Base-by-base conservation (phyloP, 1,140 invertebrate species). In the Leucophenga varia region DNA sequence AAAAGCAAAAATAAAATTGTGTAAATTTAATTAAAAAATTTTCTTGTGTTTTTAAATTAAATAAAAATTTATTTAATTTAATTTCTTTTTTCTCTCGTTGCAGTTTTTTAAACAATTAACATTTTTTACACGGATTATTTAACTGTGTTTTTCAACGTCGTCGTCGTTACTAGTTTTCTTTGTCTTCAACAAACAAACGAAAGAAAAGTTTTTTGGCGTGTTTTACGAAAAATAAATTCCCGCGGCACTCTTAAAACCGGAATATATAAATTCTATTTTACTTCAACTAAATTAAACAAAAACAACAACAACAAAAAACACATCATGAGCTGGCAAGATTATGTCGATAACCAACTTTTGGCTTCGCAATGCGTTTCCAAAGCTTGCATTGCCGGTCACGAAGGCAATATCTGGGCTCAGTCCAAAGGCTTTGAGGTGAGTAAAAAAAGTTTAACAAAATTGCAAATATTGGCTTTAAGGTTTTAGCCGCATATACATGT, bases 261-360 rank as follows among this genome's bases (percentile, higher is more conserved):
- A 30, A 52, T 44, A 36, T 30, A 57, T n/a, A n/a, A n/a, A n/a
- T n/a, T n/a, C n/a, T n/a, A n/a, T n/a, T n/a, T n/a, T n/a, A n/a
- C 41, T 43, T 36, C 34, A 38, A 49, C 40, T 25, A 43, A 37
- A 53, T 28, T 42, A 46, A 50, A 41, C 56, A 47, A 57, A 55
- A 56, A 59, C 64, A 59, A 67, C 53, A 61, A 38, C 54, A 56
- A 43, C 44, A 52, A 53, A 51, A 46, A 6, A 42, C 52, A 54
- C 22, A 54, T 49, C 53, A 95, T 94, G 91, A 94, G 91, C 86
- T 96, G 93, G 93, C 91, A 95, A 88, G 90, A 93, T 86, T 96
- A 96, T 83, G 90, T 96, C 77, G 92, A 95, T 82, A 95, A 93
- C 84, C 92, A 96, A 82, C 87, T 95, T 81, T 83, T 95, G 80